Conservation (phyloP, 2,797 vertebrate species). For the Odontamblyopus lacepedii region DNA sequence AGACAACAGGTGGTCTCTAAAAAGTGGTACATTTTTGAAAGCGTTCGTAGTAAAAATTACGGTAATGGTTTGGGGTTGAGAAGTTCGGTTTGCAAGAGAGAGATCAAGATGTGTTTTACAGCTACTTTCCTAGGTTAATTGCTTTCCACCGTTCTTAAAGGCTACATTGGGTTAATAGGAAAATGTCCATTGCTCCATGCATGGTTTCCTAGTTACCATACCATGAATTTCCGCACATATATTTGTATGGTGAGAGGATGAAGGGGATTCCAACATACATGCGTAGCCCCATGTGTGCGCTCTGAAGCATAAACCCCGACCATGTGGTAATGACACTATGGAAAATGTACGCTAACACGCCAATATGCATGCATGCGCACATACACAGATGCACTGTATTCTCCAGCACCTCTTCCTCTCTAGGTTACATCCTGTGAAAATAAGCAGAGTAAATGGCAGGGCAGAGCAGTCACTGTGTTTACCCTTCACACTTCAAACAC, state of each 20-base stretch:
- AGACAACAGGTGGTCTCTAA: constrained; percentile 98
- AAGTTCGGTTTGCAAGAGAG: constrained; percentile 34
- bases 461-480: constrained; percentile 86
- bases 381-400: constrained; percentile 73
- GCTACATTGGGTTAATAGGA: constrained; percentile 70
- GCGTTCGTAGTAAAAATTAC: constrained; percentile 57
- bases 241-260: constrained; percentile 62
- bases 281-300: constrained; percentile 75
- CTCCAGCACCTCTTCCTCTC: constrained; percentile 72
- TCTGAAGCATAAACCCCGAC: constrained; percentile 65
- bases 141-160: constrained; percentile 69
- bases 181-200: constrained; percentile 67
- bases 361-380: constrained; percentile 56
- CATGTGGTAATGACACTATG: constrained; percentile 77
- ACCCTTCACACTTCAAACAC: constrained; percentile 88
- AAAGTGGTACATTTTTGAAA: constrained; percentile 65
- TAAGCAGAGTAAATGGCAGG: constrained; percentile 86
- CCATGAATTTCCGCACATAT: constrained; percentile 54
- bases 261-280: constrained; percentile 73
- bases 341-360: constrained; percentile 65
- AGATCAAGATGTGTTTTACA: constrained; percentile 62
- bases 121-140: constrained; percentile 68
- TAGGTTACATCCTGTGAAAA: constrained; percentile 91
- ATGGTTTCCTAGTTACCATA: constrained; percentile 66
- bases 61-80: constrained; percentile 53